Evolutionary conservation across 2,797 vertebrate species (phyloP), one percentile per base, ranked within the genome.

Genomic region (Lepus oiostolus): DNA sequence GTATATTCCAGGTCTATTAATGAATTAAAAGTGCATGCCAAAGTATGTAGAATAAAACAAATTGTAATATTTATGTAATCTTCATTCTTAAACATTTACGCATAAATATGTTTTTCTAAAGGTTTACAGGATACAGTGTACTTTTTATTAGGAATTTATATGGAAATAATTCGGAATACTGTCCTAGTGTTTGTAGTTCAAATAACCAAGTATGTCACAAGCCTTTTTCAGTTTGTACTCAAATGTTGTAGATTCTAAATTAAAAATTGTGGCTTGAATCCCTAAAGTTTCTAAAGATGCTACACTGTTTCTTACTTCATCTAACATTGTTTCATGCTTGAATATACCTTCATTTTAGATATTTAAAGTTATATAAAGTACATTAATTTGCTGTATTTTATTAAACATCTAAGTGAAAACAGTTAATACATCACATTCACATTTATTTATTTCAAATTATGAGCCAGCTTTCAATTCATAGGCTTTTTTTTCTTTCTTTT

Each of bases 331-430:
- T 80, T 85, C 7, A 32, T 68, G 19, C 19, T 75, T 70, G 26
- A 85, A 70, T 4, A 14, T 70, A 63, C 21, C 10, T 62, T 85
- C 13, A 80, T 17, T 91, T 85, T 76, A 85, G 2, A 76, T 84
- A 62, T 84, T 77, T 80, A 19, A 74, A 2, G 2, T 82, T 84
- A 58, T 42, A 74, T 38, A 86, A 89, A 65, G 71, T 50, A 32
- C 4, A 67, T 22, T 50, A 74, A 47, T 85, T 92, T 32, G 38
- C n/a, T 65, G 19, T 68, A 60, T 93, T 54, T 88, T 63, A 95
- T 47, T 84, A 13, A 32, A 65, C n/a, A 9, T 63, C 90, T 85
- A 77, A 81, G 9, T 77, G 85, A 17, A 54, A 54, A 58, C 83
- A 76, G 12, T 58, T 77, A 76, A 80, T 76, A 50, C 35, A 38